Percentiles rank a stretch among this genome's conserved stretches.
phyloP scores from a whole-genome alignment of 2,113 vertebrate genomes.

The Silurus asotus region DNA sequence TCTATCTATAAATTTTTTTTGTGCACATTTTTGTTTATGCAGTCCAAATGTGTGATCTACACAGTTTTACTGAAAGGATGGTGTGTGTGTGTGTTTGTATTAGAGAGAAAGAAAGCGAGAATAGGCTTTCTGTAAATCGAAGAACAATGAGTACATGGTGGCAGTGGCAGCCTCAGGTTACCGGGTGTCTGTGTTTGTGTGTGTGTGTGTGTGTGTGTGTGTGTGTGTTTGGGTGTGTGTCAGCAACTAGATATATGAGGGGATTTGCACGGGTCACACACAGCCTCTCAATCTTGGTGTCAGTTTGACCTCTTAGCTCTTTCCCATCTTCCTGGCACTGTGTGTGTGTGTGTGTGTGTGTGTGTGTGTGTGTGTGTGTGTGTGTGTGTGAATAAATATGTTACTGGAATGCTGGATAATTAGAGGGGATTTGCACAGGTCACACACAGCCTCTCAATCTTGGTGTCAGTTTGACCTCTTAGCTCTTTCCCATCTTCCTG shows the following conservation, averaged over 20 bases:
- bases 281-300: conserved; percentile 52
- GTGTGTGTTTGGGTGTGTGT: conserved; percentile 46
- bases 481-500: conserved; percentile 40
- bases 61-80: not conserved
- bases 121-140: conserved; percentile 27
- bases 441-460: conserved; percentile 53
- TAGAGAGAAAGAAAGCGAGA: not conserved
- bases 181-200: not conserved
- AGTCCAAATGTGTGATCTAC: not conserved
- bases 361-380: conserved; percentile 32
- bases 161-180: conserved; percentile 24
- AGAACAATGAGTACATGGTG: conserved; percentile 27
- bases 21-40: not conserved
- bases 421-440: conserved; percentile 44
- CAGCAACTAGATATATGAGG: conserved; percentile 43
- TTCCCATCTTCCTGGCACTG: conserved; percentile 35
- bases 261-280: conserved; percentile 48
- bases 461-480: conserved; percentile 53
- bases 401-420: too few species aligned
- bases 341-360: conserved; percentile 24
- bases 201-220: conserved; percentile 24
- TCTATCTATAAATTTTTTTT: not conserved
- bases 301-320: conserved; percentile 51
- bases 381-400: not conserved
- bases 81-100: conserved; percentile 10